Percentiles rank a stretch among this genome's conserved stretches.
phyloP scores from a whole-genome alignment of 2,113 vertebrate genomes.

The Taurulus bubalis region DNA sequence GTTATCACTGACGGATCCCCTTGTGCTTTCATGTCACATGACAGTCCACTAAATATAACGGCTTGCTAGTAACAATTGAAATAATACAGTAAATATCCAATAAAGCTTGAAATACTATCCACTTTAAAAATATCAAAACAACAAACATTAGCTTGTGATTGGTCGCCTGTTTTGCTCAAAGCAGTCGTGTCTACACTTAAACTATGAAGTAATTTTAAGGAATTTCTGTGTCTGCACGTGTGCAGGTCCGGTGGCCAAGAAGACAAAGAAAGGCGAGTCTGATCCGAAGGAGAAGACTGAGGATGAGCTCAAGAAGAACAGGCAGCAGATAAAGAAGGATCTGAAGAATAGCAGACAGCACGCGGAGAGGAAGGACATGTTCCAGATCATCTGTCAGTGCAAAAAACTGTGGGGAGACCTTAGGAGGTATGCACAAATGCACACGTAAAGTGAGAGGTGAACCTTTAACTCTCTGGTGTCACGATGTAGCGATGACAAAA shows the following conservation, averaged over 20 bases:
- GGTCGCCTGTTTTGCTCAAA: not conserved
- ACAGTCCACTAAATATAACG: not conserved
- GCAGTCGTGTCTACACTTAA: not conserved
- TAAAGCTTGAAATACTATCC: not conserved
- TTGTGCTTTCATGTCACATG: not conserved
- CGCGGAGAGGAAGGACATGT: constrained; percentile 89
- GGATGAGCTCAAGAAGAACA: constrained; percentile 90
- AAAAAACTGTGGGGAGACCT: constrained; percentile 90
- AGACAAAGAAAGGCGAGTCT: constrained; percentile 87
- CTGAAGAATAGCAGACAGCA: constrained; percentile 89
- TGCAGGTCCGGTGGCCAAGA: constrained; percentile 86
- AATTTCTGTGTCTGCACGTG: not conserved
- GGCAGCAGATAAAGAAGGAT: constrained; percentile 90
- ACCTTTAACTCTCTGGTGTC: not conserved
- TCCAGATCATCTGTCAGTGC: constrained; percentile 86
- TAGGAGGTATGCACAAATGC: constrained; percentile 57
- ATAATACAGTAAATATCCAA: not conserved
- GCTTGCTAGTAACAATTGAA: not conserved
- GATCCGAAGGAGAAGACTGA: constrained; percentile 88
- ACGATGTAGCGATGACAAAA: not conserved
- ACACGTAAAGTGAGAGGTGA: not conserved
- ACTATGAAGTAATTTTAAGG: not conserved
- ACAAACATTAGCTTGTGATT: not conserved
- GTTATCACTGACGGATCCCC: not conserved
- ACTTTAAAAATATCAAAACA: not conserved